Base-by-base conservation (phyloP, 2,797 vertebrate species). In the Podarcis siculus region DNA sequence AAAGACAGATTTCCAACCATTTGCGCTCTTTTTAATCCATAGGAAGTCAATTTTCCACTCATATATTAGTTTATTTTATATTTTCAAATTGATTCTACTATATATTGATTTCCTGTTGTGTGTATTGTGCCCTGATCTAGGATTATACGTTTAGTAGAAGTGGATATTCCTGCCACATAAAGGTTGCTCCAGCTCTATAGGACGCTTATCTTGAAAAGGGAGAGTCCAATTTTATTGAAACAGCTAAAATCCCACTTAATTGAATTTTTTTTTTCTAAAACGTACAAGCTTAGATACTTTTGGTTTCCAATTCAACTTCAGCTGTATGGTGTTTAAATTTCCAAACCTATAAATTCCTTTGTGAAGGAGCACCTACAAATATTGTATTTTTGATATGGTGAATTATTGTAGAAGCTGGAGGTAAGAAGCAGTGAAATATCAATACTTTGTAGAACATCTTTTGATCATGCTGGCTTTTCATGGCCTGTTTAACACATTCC, bases 191-290 rank as follows among this genome's bases (percentile, higher is more conserved):
- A 92, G 95, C 94, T 95, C 95, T 91, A 95, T 96, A 95, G 96
- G 97, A 96, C 97, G 97, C 98, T 99, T 99, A 99, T 99, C 99
- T 98, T 98, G 96, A 95, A 95, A 95, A 96, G 95, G 97, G 97
- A 97, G 98, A 98, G 98, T 98, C 98, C 97, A 97, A 97, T 98
- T 98, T 98, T 98, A 99, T 99, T 99, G 98, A 99, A 98, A 98
- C 98, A 97, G 97, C 98, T 98, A 98, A 99, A 99, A 99, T 98
- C 98, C 98, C 98, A 98, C 98, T 99, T 99, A 99, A 99, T 99
- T 99, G 98, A 99, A 99, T 99, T 99, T 99, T 98, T 96, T 61
- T 98, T 97, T 97, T 96, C 92, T 95, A 94, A 98, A 98, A 98
- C 97, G 98, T 98, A 98, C 98, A 97, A 98, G 98, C 98, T 98